These are phyloP conservation scores for Leptoteleia sp. DNA, from an alignment of 1,140 invertebrate species.

Conservation along the genomic window DNA sequence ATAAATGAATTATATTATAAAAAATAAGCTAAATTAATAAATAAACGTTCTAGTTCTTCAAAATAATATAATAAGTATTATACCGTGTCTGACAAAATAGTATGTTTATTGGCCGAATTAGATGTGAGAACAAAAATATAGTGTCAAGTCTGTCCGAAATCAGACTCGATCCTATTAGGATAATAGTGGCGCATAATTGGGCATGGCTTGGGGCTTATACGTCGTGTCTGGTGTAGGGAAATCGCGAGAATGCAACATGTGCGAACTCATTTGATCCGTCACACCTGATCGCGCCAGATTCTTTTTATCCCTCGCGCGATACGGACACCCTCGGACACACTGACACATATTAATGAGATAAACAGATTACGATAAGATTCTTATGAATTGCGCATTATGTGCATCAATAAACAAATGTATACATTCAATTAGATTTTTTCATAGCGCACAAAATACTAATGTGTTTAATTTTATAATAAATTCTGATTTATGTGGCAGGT, in stretches of 20 bases:
- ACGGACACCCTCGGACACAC: conserved; percentile 44
- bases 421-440: not conserved
- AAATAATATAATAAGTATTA: too few relatives aligned
- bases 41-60: too few relatives aligned
- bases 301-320: conserved; percentile 55
- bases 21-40: not conserved
- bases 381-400: conserved; percentile 57
- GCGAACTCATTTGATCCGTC: conserved; percentile 72
- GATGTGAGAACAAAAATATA: conserved; percentile 35
- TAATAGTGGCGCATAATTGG: conserved; percentile 73
- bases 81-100: conserved; percentile 8
- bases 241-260: conserved; percentile 76
- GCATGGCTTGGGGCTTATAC: conserved; percentile 54
- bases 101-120: conserved; percentile 28
- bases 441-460: not conserved
- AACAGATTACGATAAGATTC: conserved; percentile 66
- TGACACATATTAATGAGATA: conserved; percentile 63
- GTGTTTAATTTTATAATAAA: too few relatives aligned
- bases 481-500: too few relatives aligned
- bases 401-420: conserved; percentile 9
- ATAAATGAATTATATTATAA: too few relatives aligned
- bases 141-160: conserved; percentile 41
- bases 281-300: conserved; percentile 72
- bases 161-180: conserved; percentile 71
- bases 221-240: conserved; percentile 47